Conservation (phyloP, 2,113 vertebrate species). For the Myiozetetes cayanensis region DNA sequence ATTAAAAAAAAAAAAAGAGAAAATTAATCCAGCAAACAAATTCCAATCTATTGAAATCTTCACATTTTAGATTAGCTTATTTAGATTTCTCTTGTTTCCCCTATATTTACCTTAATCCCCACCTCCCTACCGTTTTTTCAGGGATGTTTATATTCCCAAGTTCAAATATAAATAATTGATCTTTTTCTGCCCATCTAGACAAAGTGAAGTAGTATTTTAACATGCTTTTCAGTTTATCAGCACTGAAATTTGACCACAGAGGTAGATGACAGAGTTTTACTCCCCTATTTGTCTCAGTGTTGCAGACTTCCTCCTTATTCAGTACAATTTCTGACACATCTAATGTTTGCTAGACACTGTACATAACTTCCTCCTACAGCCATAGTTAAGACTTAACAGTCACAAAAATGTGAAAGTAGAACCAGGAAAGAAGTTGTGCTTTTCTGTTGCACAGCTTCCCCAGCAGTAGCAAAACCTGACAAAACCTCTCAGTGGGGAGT, state of each 20-base stretch:
- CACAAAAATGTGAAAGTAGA: neutral
- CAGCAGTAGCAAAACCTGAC: neutral
- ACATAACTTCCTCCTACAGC: neutral
- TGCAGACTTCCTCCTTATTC: neutral
- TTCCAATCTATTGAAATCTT: neutral
- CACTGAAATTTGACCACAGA: neutral
- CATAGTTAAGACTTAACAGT: neutral
- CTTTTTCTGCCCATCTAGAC: neutral
- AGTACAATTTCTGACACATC: neutral
- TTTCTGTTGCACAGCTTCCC: neutral
- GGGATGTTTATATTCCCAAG: neutral
- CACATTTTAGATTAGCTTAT: rapidly evolving
- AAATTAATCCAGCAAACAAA: neutral
- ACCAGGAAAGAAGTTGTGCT: neutral
- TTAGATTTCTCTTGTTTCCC: neutral
- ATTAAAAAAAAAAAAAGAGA: neutral
- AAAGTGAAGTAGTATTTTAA: neutral
- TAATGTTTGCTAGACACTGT: neutral
- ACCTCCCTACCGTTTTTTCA: neutral
- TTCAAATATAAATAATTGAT: neutral
- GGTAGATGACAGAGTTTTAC: neutral
- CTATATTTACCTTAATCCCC: neutral
- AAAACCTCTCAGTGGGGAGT: neutral
- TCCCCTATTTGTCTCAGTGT: neutral
- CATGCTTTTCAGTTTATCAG: neutral